Percentiles rank a stretch among this genome's conserved stretches.
phyloP scores from a whole-genome alignment of 2,888 invertebrate species.

The Polydrusus cervinus region DNA sequence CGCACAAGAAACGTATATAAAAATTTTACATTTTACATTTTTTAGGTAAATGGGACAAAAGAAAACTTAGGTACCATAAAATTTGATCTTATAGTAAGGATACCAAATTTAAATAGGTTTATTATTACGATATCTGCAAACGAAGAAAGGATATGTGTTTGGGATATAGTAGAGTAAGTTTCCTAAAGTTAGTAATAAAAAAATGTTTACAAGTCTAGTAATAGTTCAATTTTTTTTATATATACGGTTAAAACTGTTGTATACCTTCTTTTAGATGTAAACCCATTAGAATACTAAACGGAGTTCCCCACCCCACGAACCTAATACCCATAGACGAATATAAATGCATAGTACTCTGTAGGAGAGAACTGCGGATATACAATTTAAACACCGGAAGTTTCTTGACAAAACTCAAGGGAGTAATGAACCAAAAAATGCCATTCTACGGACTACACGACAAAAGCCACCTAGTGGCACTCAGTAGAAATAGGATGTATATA shows the following conservation, averaged over 20 bases:
- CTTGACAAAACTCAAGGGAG: constrained; percentile 84
- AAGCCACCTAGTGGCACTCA: constrained; percentile 86
- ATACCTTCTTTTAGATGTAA: constrained; percentile 72
- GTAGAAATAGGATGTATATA: constrained; percentile 91
- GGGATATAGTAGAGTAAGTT: constrained; percentile 80
- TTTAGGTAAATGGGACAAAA: constrained; percentile 38
- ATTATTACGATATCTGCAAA: constrained; percentile 84
- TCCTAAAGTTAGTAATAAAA: no score
- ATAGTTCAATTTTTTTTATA: no score
- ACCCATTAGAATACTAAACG: constrained; percentile 79
- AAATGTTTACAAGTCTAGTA: no score
- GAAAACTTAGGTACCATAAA: constrained; percentile 47
- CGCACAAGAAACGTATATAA: no score
- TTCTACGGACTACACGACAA: constrained; percentile 89
- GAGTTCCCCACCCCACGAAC: constrained; percentile 85
- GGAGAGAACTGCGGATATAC: constrained; percentile 86
- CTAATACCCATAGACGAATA: constrained; percentile 85
- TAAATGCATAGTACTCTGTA: constrained; percentile 86
- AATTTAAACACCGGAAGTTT: constrained; percentile 85
- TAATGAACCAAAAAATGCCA: constrained; percentile 96
- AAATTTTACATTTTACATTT: background rate
- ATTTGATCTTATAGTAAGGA: constrained; percentile 77
- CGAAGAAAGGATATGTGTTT: constrained; percentile 85
- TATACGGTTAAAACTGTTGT: no score
- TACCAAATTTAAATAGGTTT: constrained; percentile 80